Evolutionary conservation across 1,140 invertebrate species (phyloP).

Genomic region (Procambarus clarkii): DNA sequence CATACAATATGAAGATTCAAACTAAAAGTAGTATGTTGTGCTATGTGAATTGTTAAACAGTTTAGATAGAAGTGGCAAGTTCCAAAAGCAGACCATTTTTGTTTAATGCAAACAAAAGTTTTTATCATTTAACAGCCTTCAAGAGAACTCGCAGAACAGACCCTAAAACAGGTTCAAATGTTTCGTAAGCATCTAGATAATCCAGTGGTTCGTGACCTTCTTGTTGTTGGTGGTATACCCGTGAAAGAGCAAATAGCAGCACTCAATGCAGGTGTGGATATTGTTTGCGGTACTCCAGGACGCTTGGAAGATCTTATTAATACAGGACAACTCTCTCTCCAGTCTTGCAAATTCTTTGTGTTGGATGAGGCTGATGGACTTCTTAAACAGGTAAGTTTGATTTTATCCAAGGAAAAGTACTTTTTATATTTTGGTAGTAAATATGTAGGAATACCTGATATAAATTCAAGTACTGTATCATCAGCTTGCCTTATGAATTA

Average conservation of each 20-base stretch:
- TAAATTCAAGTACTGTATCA: too few species aligned
- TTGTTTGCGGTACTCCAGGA: conserved; percentile 97
- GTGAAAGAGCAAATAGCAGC: conserved; percentile 92
- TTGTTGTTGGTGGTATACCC: conserved; percentile 93
- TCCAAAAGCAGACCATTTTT: too few species aligned
- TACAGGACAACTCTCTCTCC: conserved; percentile 86
- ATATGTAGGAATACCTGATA: too few species aligned
- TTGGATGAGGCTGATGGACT: conserved; percentile 98
- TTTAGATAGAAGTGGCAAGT: too few species aligned
- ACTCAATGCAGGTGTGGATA: conserved; percentile 91
- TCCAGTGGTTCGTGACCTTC: conserved; percentile 85
- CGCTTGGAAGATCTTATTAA: conserved; percentile 95
- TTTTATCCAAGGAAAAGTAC: too few species aligned
- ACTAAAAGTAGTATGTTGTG: too few species aligned
- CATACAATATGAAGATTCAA: too few species aligned
- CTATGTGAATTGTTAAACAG: too few species aligned
- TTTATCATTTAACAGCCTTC: conserved; percentile 83
- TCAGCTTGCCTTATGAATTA: too few species aligned
- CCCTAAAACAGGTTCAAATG: conserved; percentile 91
- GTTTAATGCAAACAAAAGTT: too few species aligned
- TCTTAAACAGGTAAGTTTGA: conserved; percentile 80
- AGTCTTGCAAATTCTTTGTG: conserved; percentile 96
- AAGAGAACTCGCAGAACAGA: conserved; percentile 97
- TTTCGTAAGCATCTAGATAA: conserved; percentile 92
- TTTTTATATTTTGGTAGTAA: too few species aligned